Evolutionary conservation across 64 coral and sea anemone genomes (phyloP).

Genomic region (Exaiptasia diaphana): DNA sequence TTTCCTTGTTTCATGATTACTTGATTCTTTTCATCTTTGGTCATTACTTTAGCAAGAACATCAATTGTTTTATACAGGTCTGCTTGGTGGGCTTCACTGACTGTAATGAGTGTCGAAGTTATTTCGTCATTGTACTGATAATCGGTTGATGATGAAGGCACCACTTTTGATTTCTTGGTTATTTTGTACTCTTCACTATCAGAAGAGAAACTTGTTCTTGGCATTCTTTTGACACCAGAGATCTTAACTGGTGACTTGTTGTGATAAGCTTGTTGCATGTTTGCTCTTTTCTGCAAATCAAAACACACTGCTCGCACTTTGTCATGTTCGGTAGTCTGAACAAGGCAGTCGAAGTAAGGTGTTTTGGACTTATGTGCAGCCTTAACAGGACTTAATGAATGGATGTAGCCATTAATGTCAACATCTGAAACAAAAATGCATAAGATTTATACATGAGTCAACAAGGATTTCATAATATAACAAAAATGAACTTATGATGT

Average conservation of each 20-base stretch:
- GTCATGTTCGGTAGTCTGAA: slow-evolving; percentile 18
- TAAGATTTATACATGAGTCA: background rate
- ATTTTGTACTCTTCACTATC: slow-evolving; percentile 12
- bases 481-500: background rate
- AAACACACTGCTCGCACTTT: slow-evolving; percentile 11
- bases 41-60: background rate
- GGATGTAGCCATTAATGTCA: slow-evolving; percentile 6
- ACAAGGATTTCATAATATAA: background rate
- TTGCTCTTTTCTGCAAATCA: slow-evolving; percentile 6
- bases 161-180: slow-evolving; percentile 3
- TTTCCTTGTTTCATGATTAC: background rate
- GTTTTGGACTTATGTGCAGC: background rate
- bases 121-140: slow-evolving; percentile 1
- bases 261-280: slow-evolving; percentile 1
- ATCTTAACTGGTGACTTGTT: slow-evolving; percentile 41
- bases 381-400: slow-evolving; percentile 37
- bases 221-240: slow-evolving; percentile 3
- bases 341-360: slow-evolving; percentile 25
- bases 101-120: background rate
- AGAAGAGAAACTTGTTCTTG: slow-evolving; percentile 6
- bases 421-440: slow-evolving; percentile 20
- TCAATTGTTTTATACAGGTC: background rate
- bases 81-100: background rate
- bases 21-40: background rate
- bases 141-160: background rate